These are phyloP conservation scores for Sebastes variabilis DNA, from an alignment of 2,797 vertebrate genomes.

Conservation along the genomic window DNA sequence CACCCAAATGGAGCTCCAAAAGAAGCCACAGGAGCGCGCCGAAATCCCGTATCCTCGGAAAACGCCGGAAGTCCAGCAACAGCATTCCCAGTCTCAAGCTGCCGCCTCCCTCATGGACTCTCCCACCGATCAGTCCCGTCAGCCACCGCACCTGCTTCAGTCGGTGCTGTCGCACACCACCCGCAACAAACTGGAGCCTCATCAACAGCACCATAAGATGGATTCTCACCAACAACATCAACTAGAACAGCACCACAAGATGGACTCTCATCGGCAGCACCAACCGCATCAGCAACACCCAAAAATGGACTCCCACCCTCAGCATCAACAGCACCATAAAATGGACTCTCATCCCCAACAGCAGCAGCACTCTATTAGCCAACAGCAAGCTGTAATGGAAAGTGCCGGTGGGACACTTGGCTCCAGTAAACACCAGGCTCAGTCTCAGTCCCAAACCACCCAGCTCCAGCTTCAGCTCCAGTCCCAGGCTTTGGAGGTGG, in stretches of 20 bases:
- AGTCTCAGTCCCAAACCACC: conserved; percentile 83
- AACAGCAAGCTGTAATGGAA: conserved; percentile 88
- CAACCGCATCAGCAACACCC: conserved; percentile 71
- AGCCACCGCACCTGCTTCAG: conserved; percentile 83
- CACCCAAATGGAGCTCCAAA: conserved; percentile 88
- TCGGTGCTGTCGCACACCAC: conserved; percentile 91
- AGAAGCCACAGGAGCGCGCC: conserved; percentile 85
- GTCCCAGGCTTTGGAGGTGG: conserved; percentile 87
- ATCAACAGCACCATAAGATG: conserved; percentile 67
- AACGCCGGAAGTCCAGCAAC: conserved; percentile 82
- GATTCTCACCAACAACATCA: conserved; percentile 67
- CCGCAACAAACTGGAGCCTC: conserved; percentile 79
- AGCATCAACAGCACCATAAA: conserved; percentile 73
- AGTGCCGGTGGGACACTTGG: conserved; percentile 81
- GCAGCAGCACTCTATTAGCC: conserved; percentile 83
- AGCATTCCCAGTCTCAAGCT: conserved; percentile 83
- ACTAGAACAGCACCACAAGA: conserved; percentile 72
- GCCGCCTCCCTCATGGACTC: conserved; percentile 86
- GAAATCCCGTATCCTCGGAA: conserved; percentile 86
- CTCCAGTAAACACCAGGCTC: conserved; percentile 75
- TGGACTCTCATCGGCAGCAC: conserved; percentile 75
- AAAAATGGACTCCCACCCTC: conserved; percentile 77
- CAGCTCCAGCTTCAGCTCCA: conserved; percentile 91
- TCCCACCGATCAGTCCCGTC: conserved; percentile 84
- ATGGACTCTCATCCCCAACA: conserved; percentile 72